Evolutionary conservation across 2,888 invertebrate species (phyloP).

Genomic region (Leptopilina myrica): DNA sequence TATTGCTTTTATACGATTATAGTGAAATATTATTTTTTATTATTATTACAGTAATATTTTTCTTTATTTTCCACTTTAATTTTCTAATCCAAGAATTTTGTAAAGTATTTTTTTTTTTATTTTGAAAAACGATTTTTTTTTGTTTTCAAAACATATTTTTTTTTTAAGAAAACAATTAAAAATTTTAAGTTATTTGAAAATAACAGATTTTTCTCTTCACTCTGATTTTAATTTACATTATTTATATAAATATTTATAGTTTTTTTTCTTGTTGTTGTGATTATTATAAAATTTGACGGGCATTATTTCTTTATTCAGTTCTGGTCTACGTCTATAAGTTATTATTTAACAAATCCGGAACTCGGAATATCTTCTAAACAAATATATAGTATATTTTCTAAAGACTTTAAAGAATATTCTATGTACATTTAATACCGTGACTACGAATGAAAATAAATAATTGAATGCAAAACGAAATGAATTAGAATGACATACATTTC

Average conservation of each 20-base stretch:
- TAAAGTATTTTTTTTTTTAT: too few relatives aligned
- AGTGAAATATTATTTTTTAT: constrained; percentile 30
- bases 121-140: too few relatives aligned
- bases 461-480: constrained; percentile 46
- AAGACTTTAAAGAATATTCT: constrained; percentile 37
- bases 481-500: constrained; percentile 29
- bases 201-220: constrained; percentile 50
- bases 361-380: constrained; percentile 44
- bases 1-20: constrained; percentile 52
- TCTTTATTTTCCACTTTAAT: too few relatives aligned
- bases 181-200: constrained; percentile 4
- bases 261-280: constrained; percentile 66
- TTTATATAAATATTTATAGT: constrained; percentile 46
- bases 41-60: constrained; percentile 12
- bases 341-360: constrained; percentile 43
- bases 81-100: too few relatives aligned
- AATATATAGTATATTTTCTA: constrained; percentile 47
- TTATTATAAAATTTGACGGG: constrained; percentile 72
- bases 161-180: background rate
- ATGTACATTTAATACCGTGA: constrained; percentile 51
- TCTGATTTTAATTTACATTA: constrained; percentile 52
- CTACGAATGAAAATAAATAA: constrained; percentile 42
- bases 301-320: constrained; percentile 65
- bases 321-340: constrained; percentile 49
- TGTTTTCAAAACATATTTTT: too few relatives aligned